Conservation (phyloP, 1,140 invertebrate genomes). For the Drosophila trapezifrons region DNA sequence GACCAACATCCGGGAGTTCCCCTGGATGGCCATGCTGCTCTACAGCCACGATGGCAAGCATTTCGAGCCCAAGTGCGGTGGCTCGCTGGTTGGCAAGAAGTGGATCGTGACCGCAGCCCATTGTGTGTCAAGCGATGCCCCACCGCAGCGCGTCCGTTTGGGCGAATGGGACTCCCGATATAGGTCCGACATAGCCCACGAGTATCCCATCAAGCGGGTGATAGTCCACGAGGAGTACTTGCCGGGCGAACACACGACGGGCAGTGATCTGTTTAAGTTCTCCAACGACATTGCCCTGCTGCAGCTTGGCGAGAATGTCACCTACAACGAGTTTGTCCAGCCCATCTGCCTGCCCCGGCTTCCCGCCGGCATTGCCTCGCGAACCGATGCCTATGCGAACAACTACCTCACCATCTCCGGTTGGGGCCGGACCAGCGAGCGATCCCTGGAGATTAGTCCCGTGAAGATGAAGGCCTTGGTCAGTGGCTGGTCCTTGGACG, state of each 20-base stretch:
- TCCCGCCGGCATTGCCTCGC: neutral
- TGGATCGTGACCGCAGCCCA: slow-evolving; percentile 62
- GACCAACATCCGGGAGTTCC: slow-evolving; percentile 40
- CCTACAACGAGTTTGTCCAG: slow-evolving; percentile 27
- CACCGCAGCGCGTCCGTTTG: slow-evolving; percentile 31
- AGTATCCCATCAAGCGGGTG: slow-evolving; percentile 25
- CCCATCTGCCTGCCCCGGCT: slow-evolving; percentile 50
- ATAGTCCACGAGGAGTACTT: slow-evolving; percentile 49
- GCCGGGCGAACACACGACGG: neutral
- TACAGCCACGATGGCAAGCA: slow-evolving; percentile 31
- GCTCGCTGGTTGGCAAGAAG: slow-evolving; percentile 39
- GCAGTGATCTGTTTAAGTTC: neutral
- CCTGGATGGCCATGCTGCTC: slow-evolving; percentile 59
- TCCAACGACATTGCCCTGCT: slow-evolving; percentile 57
- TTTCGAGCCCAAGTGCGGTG: slow-evolving; percentile 41
- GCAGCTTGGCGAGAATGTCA: slow-evolving; percentile 13
- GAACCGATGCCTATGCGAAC: slow-evolving; percentile 26
- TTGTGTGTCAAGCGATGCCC: slow-evolving; percentile 17
- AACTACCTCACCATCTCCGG: slow-evolving; percentile 54
- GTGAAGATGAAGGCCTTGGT: slow-evolving; percentile 46
- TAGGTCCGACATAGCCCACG: slow-evolving; percentile 18
- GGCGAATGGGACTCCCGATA: slow-evolving; percentile 51
- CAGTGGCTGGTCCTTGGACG: slow-evolving; percentile 2
- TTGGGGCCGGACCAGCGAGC: slow-evolving; percentile 53
- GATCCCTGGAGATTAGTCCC: slow-evolving; percentile 14